phyloP scores from a whole-genome alignment of 2,797 vertebrate genomes.

The Anas acuta region DNA sequence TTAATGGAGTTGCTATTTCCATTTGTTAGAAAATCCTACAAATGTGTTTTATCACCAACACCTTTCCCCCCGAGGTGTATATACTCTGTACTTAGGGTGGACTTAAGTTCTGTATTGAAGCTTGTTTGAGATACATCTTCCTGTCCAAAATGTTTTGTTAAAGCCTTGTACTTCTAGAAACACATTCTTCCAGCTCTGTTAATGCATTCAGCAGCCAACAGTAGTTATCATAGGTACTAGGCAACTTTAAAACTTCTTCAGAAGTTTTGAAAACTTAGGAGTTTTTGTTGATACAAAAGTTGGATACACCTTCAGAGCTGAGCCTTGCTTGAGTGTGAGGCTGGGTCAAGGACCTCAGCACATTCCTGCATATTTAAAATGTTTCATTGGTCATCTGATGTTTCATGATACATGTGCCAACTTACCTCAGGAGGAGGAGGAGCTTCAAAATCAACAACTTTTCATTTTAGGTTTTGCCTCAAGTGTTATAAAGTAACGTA shows the following conservation, averaged over 20 bases:
- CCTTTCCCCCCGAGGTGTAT: no score
- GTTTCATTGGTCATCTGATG: not conserved
- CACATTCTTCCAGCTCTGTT: not conserved
- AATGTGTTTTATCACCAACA: no score
- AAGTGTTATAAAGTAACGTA: not conserved
- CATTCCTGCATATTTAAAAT: not conserved
- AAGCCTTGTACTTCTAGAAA: not conserved
- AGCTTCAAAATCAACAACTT: not conserved
- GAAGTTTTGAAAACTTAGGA: not conserved
- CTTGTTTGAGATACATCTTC: not conserved
- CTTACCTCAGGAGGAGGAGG: not conserved
- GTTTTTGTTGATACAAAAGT: not conserved
- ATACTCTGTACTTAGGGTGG: rapidly evolving
- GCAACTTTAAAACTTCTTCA: not conserved
- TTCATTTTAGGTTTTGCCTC: not conserved
- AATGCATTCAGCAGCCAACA: not conserved
- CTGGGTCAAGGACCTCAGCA: not conserved
- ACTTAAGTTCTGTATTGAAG: not conserved
- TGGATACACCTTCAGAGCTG: not conserved
- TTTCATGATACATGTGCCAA: rapidly evolving
- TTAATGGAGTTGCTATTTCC: not conserved
- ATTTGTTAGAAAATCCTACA: not conserved
- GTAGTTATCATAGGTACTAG: not conserved
- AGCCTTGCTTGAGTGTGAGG: not conserved
- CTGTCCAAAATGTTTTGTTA: not conserved